Percentiles rank a stretch among this genome's conserved stretches.
These are phyloP conservation scores for Drosophila koepferae DNA, from an alignment of 2,888 invertebrate species.

Conservation along the genomic window DNA sequence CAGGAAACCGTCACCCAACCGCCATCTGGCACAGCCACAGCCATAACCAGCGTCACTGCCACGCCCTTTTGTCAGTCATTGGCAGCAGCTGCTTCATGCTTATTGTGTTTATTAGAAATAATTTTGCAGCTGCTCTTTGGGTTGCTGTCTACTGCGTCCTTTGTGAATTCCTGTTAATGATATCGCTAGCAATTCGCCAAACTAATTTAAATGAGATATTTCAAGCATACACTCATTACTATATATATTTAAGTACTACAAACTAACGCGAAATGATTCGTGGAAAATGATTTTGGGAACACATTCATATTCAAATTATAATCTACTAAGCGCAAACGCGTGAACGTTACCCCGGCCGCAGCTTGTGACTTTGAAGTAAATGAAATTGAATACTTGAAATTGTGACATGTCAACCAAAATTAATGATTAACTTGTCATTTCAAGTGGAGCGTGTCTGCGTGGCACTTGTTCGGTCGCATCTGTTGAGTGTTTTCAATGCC, in stretches of 20 bases:
- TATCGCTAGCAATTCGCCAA: slow-evolving; percentile 1
- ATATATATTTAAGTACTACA: neutral
- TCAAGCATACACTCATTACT: neutral
- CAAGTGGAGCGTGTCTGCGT: slow-evolving; percentile 30
- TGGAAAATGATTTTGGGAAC: slow-evolving; percentile 11
- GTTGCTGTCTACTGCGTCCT: slow-evolving; percentile 18
- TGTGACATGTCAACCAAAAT: slow-evolving; percentile 77
- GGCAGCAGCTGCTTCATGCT: slow-evolving; percentile 70
- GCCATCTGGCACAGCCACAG: slow-evolving; percentile 7
- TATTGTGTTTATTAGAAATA: slow-evolving; percentile 79
- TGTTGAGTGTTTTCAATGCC: slow-evolving; percentile 41
- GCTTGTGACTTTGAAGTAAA: slow-evolving; percentile 56
- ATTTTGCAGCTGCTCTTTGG: slow-evolving; percentile 67
- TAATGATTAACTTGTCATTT: slow-evolving; percentile 79
- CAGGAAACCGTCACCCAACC: slow-evolving; percentile 48
- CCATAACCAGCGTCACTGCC: slow-evolving; percentile 21
- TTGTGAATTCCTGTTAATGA: slow-evolving; percentile 16
- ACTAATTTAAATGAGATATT: neutral
- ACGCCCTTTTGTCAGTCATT: slow-evolving; percentile 53
- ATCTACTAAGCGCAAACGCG: neutral
- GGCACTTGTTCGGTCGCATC: slow-evolving; percentile 7
- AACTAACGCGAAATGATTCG: neutral
- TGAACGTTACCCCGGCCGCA: neutral
- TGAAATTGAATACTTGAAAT: slow-evolving; percentile 79
- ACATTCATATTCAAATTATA: neutral